Percentiles rank a stretch among this genome's conserved stretches.
These are phyloP conservation scores for Patella pellucida DNA, from an alignment of 2,888 invertebrate species.

Conservation along the genomic window DNA sequence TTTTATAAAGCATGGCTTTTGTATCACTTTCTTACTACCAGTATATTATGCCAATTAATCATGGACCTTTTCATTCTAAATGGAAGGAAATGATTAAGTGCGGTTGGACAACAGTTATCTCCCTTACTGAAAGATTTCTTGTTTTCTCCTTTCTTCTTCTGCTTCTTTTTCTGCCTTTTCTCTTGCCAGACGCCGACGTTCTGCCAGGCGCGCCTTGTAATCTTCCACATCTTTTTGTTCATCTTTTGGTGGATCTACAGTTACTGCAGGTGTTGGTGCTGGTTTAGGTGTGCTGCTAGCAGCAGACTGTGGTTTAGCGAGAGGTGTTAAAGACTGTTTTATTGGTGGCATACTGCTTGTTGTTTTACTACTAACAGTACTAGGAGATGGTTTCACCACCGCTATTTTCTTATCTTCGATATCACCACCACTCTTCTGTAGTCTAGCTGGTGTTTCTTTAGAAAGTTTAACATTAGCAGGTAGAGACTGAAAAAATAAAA, in stretches of 20 bases:
- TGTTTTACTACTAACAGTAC: neutral
- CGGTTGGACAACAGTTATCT: conserved; percentile 1
- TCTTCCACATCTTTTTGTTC: conserved; percentile 76
- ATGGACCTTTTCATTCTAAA: no score
- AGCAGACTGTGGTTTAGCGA: no score
- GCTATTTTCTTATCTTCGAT: conserved; percentile 7
- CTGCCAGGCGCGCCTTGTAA: conserved; percentile 93
- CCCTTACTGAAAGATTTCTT: conserved; percentile 71
- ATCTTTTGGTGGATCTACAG: conserved; percentile 29
- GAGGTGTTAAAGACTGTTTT: conserved; percentile 16
- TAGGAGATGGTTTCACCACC: conserved; percentile 13
- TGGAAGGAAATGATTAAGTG: no score
- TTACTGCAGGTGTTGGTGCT: conserved; percentile 21
- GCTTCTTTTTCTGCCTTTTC: conserved; percentile 94
- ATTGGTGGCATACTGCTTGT: conserved; percentile 16
- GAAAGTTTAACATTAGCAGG: conserved; percentile 1
- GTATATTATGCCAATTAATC: no score
- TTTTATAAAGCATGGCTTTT: no score
- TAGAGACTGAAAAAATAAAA: neutral
- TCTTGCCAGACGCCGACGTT: conserved; percentile 86
- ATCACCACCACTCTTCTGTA: neutral
- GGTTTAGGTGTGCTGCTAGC: conserved; percentile 12
- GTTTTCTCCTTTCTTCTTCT: conserved; percentile 82
- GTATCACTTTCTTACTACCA: no score
- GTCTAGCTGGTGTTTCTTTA: conserved; percentile 6